phyloP scores from a whole-genome alignment of 2,888 invertebrate species.

The Therioaphis trifolii region DNA sequence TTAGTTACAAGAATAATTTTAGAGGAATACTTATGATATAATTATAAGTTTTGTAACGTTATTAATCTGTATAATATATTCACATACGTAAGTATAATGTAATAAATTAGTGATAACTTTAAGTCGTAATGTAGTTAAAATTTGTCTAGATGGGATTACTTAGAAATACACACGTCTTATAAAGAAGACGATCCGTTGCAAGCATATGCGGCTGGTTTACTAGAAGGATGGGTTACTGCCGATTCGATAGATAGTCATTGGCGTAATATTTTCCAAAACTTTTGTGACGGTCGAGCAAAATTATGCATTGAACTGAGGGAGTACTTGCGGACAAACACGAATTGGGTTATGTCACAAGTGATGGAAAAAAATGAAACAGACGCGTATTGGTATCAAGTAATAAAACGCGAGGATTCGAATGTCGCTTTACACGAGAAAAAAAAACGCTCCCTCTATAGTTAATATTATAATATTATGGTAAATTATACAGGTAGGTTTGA shows the following conservation, averaged over 20 bases:
- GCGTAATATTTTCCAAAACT: conserved; percentile 75
- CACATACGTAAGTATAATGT: background rate
- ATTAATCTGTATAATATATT: background rate
- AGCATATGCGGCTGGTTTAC: conserved; percentile 85
- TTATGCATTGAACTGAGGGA: conserved; percentile 77
- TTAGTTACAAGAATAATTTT: too few species aligned
- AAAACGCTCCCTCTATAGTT: too few species aligned
- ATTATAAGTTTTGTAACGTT: too few species aligned
- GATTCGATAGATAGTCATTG: conserved; percentile 82
- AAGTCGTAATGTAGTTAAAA: too few species aligned
- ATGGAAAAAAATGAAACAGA: conserved; percentile 70
- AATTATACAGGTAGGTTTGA: conserved; percentile 78
- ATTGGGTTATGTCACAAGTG: conserved; percentile 74
- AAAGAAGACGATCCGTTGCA: conserved; percentile 73
- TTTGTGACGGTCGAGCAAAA: conserved; percentile 72
- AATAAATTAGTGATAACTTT: too few species aligned
- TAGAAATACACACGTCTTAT: conserved; percentile 73
- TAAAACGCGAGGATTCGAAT: conserved; percentile 72
- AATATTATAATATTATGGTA: conserved; percentile 69
- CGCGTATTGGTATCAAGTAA: conserved; percentile 86
- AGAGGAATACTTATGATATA: too few species aligned
- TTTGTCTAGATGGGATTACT: conserved; percentile 73
- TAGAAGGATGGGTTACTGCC: conserved; percentile 86
- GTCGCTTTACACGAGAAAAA: conserved; percentile 67
- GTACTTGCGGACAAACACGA: conserved; percentile 75